Evolutionary conservation across 2,888 invertebrate genomes (phyloP), one percentile per base, ranked within the genome.

Genomic region (Amitus sp.): DNA sequence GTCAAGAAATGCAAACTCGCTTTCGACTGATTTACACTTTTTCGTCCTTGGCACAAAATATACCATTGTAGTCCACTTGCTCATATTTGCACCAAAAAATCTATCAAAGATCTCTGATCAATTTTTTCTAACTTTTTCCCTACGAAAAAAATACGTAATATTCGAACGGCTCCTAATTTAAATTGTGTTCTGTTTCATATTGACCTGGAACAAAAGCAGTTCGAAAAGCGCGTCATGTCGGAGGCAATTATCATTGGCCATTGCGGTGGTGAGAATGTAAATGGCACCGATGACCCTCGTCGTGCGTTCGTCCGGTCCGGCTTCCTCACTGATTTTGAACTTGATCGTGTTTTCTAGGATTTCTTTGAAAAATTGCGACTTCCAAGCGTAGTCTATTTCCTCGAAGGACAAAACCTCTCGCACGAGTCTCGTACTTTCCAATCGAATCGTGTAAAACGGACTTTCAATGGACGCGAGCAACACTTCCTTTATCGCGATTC

Each of bases 241-340:
- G 67, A 86, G 70, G 50, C 64, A 55, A 13, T 83, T 87, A 1
- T 83, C 79, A 17, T 66, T 52, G 30, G 84, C 82, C 19, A 87
- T 85, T 2, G 90, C 72, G 15, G 85, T 82, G 13, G 84, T 82
- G 62, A 87, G 85, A 27, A 85, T 84, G 47, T 88, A 86, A 23
- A 90, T 79, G 6, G 87, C 85, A 34, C 87, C 87, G 0, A 85
- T 81, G 1, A 87, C 86, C 72, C 88, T 83, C 61, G 87, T 42
- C n/a, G 64, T 56, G 42, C 49, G 17, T 78, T 91, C 90, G 68
- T 91, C 90, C 7, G 48, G 30, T 18, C 54, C 62, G 4, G 63
- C 20, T 46, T 57, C 55, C 3, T 47, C 42, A 28, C 39, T 37
- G 1, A 45, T 47, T 2, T 58, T 15, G 3, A 53, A 7, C 30